These are phyloP conservation scores for Cosmorhoe ocellata DNA, from an alignment of 2,888 invertebrate genomes.

Conservation along the genomic window DNA sequence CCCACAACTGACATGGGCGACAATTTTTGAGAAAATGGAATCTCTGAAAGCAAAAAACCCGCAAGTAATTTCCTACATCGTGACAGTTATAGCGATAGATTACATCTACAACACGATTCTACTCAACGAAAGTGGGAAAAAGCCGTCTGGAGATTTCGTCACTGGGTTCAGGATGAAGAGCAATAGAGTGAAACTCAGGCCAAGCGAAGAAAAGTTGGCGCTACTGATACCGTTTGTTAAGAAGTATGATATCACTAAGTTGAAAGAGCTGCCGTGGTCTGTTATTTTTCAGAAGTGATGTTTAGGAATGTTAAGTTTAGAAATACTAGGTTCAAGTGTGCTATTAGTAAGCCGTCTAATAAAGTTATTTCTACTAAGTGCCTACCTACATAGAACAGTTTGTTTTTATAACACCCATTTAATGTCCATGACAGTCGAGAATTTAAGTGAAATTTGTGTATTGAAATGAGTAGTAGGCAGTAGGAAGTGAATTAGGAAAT, in stretches of 20 bases:
- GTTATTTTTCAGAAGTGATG: conserved; percentile 63
- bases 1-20: conserved; percentile 47
- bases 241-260: conserved; percentile 56
- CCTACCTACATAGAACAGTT: too few relatives aligned
- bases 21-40: conserved; percentile 64
- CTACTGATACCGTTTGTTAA: conserved; percentile 47
- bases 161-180: conserved; percentile 37
- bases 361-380: background rate
- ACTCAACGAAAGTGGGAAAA: conserved; percentile 40
- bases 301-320: conserved; percentile 3
- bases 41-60: conserved; percentile 44
- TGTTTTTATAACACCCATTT: too few relatives aligned
- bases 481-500: too few relatives aligned
- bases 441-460: too few relatives aligned
- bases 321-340: conserved; percentile 14
- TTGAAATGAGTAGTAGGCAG: too few relatives aligned
- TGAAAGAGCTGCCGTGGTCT: conserved; percentile 69
- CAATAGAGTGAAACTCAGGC: conserved; percentile 38
- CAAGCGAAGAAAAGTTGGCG: conserved; percentile 32
- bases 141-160: conserved; percentile 36
- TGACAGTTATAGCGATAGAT: conserved; percentile 62
- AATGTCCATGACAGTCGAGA: too few relatives aligned
- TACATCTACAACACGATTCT: conserved; percentile 64
- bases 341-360: conserved; percentile 11
- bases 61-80: conserved; percentile 64